phyloP scores from a whole-genome alignment of 2,888 invertebrate species.

The Patella pellucida region DNA sequence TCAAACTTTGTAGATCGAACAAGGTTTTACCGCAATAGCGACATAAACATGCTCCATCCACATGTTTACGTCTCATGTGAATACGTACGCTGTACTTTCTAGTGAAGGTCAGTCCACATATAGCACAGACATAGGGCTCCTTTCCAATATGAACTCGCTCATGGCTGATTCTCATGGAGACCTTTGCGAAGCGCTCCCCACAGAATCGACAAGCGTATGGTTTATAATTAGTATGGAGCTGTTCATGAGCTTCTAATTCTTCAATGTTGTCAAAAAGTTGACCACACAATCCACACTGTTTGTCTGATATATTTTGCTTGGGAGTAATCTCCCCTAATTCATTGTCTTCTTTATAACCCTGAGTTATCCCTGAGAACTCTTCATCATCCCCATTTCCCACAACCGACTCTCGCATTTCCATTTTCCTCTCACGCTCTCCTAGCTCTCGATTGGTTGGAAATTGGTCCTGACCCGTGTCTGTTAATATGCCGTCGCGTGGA shows the following conservation, averaged over 20 bases:
- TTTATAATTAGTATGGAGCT: conserved; percentile 54
- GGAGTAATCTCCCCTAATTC: conserved; percentile 9
- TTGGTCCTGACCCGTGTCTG: neutral
- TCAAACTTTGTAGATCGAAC: conserved; percentile 46
- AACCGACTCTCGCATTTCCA: neutral
- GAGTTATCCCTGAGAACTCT: conserved; percentile 9
- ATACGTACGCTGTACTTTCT: conserved; percentile 52
- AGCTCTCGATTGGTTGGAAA: neutral
- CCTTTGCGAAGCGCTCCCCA: conserved; percentile 52
- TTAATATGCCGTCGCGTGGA: conserved; percentile 12
- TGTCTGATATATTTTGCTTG: conserved; percentile 21
- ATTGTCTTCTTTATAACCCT: conserved; percentile 15
- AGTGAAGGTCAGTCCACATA: conserved; percentile 53
- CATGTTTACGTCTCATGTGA: conserved; percentile 53
- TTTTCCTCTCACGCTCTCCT: neutral
- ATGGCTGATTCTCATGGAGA: conserved; percentile 51
- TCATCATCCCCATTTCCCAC: neutral
- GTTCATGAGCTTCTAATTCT: conserved; percentile 53
- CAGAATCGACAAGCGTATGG: conserved; percentile 60
- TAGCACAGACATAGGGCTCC: conserved; percentile 48
- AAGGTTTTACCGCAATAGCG: conserved; percentile 53
- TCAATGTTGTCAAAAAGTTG: conserved; percentile 50
- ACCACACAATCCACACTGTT: conserved; percentile 52
- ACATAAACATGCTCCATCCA: conserved; percentile 57
- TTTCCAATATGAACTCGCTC: conserved; percentile 47